Evolutionary conservation across 2,797 vertebrate species (phyloP).

Genomic region (Semotilus atromaculatus): DNA sequence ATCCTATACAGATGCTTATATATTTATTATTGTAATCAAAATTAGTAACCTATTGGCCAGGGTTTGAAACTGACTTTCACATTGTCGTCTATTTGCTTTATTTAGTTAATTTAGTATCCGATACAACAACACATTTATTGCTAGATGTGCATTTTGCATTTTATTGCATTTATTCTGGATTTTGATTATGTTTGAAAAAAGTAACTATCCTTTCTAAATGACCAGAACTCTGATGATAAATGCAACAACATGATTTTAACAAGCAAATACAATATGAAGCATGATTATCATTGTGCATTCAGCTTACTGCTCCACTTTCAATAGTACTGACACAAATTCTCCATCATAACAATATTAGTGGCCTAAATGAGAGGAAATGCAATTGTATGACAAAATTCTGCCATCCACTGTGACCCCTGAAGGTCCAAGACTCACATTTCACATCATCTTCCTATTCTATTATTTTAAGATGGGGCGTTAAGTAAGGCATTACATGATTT

Average conservation of each 20-base stretch:
- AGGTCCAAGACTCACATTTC: background rate
- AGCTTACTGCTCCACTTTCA: background rate
- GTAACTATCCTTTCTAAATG: background rate
- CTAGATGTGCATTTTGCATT: background rate
- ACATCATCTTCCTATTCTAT: background rate
- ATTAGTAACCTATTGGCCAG: background rate
- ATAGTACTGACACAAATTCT: background rate
- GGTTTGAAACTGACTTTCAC: background rate
- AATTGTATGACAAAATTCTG: background rate
- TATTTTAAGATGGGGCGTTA: background rate
- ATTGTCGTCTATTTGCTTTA: background rate
- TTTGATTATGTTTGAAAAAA: background rate
- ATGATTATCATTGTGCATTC: background rate
- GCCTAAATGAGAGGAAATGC: background rate
- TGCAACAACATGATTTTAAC: background rate
- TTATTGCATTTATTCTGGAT: background rate
- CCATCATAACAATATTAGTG: background rate
- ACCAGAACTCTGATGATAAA: background rate
- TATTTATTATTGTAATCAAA: background rate
- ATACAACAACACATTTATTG: background rate
- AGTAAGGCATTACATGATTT: slow-evolving; percentile 12
- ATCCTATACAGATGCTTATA: background rate
- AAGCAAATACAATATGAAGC: background rate
- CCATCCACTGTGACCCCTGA: background rate
- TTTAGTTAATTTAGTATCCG: background rate